These are phyloP conservation scores for Mycteria americana DNA, from an alignment of 2,797 vertebrate genomes.

Conservation along the genomic window DNA sequence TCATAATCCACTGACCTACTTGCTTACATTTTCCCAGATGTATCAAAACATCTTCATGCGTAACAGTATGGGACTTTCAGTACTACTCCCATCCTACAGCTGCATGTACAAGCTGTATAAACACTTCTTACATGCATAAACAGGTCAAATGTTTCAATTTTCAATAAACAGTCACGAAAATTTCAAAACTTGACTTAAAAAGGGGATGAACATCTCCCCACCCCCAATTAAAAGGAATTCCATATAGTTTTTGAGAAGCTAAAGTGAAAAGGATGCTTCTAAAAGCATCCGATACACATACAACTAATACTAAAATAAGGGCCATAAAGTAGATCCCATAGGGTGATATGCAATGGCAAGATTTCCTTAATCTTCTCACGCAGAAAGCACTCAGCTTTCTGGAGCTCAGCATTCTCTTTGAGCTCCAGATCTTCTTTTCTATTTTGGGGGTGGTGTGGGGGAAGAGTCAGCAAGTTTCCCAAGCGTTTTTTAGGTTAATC, in stretches of 20 bases:
- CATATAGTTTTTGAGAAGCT: background rate
- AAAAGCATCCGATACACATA: background rate
- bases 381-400: background rate
- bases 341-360: background rate
- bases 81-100: conserved; percentile 14
- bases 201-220: background rate
- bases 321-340: background rate
- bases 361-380: background rate
- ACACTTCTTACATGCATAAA: conserved; percentile 4
- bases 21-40: conserved; percentile 25
- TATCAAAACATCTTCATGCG: background rate
- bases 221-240: background rate
- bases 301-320: background rate
- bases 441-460: background rate
- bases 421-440: background rate
- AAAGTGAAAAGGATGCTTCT: background rate
- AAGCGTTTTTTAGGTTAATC: background rate
- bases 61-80: background rate
- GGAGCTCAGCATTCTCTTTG: background rate
- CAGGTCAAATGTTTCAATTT: background rate
- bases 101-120: conserved; percentile 22
- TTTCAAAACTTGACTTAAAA: background rate
- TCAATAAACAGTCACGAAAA: background rate
- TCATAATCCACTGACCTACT: conserved; percentile 37
- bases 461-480: background rate